A percentile compares a stretch with the other conserved stretches of the same genome.
These are phyloP conservation scores for Crocuta crocuta DNA, from an alignment of 2,113 vertebrate genomes.

Conservation along the genomic window DNA sequence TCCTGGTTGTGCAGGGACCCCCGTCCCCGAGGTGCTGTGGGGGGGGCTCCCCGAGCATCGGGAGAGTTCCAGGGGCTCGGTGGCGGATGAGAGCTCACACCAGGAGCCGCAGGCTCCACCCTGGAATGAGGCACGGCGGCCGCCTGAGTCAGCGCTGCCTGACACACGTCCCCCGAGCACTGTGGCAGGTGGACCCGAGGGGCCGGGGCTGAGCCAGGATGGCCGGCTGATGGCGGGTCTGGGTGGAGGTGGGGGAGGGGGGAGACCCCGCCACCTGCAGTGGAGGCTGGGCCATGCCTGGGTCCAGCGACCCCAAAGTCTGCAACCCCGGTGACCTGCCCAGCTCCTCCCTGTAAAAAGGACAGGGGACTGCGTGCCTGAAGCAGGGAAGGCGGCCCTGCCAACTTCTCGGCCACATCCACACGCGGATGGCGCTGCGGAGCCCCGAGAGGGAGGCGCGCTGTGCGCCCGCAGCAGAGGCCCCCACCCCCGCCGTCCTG, in stretches of 20 bases:
- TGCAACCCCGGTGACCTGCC: too few relatives aligned
- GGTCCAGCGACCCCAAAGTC: too few relatives aligned
- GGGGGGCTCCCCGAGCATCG: background rate
- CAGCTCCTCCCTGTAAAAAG: background rate
- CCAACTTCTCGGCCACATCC: too few relatives aligned
- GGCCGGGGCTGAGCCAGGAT: rapidly evolving
- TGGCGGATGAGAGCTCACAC: background rate
- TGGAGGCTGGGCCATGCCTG: background rate
- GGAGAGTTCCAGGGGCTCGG: background rate
- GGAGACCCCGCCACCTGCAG: background rate
- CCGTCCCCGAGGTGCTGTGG: background rate
- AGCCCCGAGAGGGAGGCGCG: too few relatives aligned
- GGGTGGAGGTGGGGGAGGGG: background rate
- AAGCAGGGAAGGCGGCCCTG: too few relatives aligned
- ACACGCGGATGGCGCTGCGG: too few relatives aligned
- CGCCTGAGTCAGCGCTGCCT: background rate
- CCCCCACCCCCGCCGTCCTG: too few relatives aligned
- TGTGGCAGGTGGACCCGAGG: background rate
- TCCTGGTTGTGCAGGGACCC: background rate
- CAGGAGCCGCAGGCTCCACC: background rate
- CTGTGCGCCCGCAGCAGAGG: too few relatives aligned
- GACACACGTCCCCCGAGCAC: background rate
- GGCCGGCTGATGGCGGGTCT: rapidly evolving
- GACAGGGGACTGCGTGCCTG: background rate
- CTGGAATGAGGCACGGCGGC: too few relatives aligned